Evolutionary conservation across 2,888 invertebrate genomes (phyloP).

Genomic region (Athalia cordata): DNA sequence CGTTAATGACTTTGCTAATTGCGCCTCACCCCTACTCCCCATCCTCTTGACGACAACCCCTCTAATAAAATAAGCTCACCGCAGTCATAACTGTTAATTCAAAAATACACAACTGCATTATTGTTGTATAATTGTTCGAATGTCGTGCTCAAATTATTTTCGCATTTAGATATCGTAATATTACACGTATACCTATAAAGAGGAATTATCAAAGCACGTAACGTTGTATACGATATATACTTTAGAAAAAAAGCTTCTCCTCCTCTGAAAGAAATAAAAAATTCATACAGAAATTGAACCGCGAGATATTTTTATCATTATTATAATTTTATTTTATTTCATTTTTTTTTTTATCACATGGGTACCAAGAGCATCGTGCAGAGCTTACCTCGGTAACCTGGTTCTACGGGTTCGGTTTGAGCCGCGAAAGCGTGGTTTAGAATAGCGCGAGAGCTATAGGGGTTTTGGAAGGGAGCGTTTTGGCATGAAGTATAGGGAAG

Average conservation of each 20-base stretch:
- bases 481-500: slow-evolving; percentile 27
- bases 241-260: not conserved
- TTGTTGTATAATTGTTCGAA: too few species aligned
- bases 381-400: slow-evolving; percentile 25
- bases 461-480: slow-evolving; percentile 38
- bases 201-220: too few species aligned
- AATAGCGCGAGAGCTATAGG: slow-evolving; percentile 32
- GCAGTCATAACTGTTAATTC: not conserved
- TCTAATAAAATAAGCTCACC: not conserved
- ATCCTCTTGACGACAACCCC: slow-evolving; percentile 14
- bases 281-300: not conserved
- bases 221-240: too few species aligned
- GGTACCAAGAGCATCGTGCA: not conserved
- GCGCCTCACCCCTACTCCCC: not conserved
- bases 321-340: not conserved
- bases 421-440: slow-evolving; percentile 37
- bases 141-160: too few species aligned
- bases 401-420: slow-evolving; percentile 7
- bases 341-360: not conserved
- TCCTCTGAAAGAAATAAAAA: not conserved
- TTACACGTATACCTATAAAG: too few species aligned
- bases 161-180: too few species aligned
- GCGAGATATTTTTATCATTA: not conserved
- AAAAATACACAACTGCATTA: not conserved
- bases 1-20: slow-evolving; percentile 31